These are phyloP conservation scores for Hormiphora californensis DNA, from an alignment of 37 sponge, comb jelly and placozoan species.

Conservation along the genomic window DNA sequence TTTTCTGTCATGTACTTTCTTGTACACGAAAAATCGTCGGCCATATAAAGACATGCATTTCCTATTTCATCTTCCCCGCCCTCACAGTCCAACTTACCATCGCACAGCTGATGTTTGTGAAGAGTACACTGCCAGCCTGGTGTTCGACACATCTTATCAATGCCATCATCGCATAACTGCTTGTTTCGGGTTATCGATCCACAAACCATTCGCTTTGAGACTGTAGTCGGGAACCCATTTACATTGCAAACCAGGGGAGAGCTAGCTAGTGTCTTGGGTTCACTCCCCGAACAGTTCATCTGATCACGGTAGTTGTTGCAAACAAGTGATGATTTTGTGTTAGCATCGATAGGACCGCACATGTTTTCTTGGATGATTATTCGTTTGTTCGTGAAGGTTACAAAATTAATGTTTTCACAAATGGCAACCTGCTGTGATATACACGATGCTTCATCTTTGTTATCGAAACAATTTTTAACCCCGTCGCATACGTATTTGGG, in stretches of 20 bases:
- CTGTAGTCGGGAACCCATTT: slow-evolving; percentile 17
- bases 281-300: slow-evolving; percentile 28
- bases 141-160: neutral
- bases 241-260: slow-evolving; percentile 6
- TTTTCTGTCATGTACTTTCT: neutral
- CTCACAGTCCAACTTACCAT: neutral
- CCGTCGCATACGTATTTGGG: neutral
- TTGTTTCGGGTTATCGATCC: neutral
- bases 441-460: neutral
- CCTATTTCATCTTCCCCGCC: neutral
- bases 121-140: neutral
- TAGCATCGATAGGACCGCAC: no score
- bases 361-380: no score
- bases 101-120: slow-evolving; percentile 33
- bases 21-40: neutral
- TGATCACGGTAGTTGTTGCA: neutral
- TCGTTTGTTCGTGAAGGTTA: no score
- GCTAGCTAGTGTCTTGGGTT: no score
- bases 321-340: no score
- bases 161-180: slow-evolving; percentile 3
- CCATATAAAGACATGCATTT: no score
- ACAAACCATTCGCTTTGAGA: neutral
- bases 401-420: no score
- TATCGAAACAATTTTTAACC: neutral
- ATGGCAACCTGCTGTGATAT: no score